These are phyloP conservation scores for Cancer borealis DNA, from an alignment of 2,888 invertebrate species.

Conservation along the genomic window DNA sequence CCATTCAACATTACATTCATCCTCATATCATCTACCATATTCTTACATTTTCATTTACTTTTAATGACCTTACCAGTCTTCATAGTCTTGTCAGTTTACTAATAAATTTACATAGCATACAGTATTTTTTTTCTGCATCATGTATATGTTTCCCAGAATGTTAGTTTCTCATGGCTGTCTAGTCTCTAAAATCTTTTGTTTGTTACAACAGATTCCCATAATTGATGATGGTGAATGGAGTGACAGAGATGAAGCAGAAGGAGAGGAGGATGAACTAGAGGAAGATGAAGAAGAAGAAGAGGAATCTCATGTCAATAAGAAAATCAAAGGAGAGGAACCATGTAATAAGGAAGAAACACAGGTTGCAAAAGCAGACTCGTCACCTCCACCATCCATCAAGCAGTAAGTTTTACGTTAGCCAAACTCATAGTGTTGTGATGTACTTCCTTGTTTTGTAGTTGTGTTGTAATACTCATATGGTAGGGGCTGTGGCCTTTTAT, in stretches of 20 bases:
- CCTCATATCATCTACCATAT: no score
- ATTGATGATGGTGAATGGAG: constrained; percentile 82
- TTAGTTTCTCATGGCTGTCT: background rate
- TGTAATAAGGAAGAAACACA: constrained; percentile 87
- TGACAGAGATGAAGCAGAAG: constrained; percentile 89
- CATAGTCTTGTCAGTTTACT: no score
- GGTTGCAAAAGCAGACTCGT: constrained; percentile 84
- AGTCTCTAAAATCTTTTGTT: background rate
- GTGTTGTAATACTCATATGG: no score
- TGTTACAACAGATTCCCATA: constrained; percentile 71
- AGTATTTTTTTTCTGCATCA: no score
- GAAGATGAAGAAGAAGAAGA: constrained; percentile 77
- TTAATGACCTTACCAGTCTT: no score
- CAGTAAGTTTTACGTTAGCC: constrained; percentile 83
- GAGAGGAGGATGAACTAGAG: constrained; percentile 87
- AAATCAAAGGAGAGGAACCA: constrained; percentile 61
- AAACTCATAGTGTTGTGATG: background rate
- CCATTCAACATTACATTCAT: no score
- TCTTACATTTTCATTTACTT: no score
- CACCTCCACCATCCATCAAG: constrained; percentile 82
- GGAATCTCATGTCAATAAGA: constrained; percentile 64
- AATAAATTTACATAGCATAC: no score
- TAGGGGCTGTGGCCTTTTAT: no score
- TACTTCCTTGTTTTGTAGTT: background rate
- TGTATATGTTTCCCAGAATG: background rate